Base-by-base conservation (phyloP, 92 coral and sea anemone species). In the Parazoanthus darwini region DNA sequence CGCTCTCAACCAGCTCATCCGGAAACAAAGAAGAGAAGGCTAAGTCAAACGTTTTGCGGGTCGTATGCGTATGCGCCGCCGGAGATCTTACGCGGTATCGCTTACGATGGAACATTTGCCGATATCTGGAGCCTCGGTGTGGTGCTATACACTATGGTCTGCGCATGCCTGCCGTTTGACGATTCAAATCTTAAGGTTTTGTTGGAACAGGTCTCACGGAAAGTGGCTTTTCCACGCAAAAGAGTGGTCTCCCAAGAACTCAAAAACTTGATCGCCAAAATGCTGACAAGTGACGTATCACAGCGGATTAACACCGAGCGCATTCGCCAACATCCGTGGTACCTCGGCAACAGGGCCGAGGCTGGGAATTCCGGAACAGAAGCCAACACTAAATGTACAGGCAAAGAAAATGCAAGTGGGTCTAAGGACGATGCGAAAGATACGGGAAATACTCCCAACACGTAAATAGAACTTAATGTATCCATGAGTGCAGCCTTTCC, bases 51-150 rank as follows among this genome's bases (percentile, higher is more conserved):
- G 82, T 97, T 95, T 68, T 97, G 99, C 71, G 99, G 99, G 2
- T 97, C 99, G 0, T 97, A 97, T 80, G 99, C 99, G 3, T 97
- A 97, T 82, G 99, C 99, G 13, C 99, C 99, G 4, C 99, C 99
- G 20, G 99, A 97, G 72, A 97, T 97, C 73, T 79, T 97, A 58
- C 98, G 98, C 8, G 99, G 99, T 58, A 92, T 95, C 67, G 98
- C 99, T 15, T 97, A 97, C 78, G 99, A 97, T 73, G 99, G 99
- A 51, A 97, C 99, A 1, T 82, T 92, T 85, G 95, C 99, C 35
- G 99, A 97, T 83, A 94, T 97, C 42, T 97, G 99, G 99, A 97
- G 99, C 82, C 86, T 97, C 51, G 99, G 99, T 4, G 99, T 97
- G 23, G 99, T 97, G 23, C 68, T 97, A 48, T 97, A 94, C 86